A percentile compares a stretch with the other conserved stretches of the same genome.
Evolutionary conservation across 2,113 vertebrate genomes (phyloP).

Genomic region (Polypterus senegalus): DNA sequence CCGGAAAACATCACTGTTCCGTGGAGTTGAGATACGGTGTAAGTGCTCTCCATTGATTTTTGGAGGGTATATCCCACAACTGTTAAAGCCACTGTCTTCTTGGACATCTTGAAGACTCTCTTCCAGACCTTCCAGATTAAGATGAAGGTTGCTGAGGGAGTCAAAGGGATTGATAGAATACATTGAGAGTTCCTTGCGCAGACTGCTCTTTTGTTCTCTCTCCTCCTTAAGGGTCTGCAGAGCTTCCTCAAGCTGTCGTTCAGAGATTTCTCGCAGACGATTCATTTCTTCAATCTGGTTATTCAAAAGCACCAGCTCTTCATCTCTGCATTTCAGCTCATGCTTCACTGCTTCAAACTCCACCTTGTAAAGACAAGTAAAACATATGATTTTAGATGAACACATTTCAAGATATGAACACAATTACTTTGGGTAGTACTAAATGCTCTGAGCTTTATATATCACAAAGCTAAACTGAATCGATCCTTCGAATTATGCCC

Average conservation of each 20-base stretch:
- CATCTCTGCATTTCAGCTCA: slow-evolving; percentile 57
- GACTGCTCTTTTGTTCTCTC: slow-evolving; percentile 63
- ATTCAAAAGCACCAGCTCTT: slow-evolving; percentile 51
- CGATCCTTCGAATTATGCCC: too few species aligned
- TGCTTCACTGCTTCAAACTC: slow-evolving; percentile 66
- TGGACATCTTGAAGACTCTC: slow-evolving; percentile 36
- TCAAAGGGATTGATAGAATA: slow-evolving; percentile 49
- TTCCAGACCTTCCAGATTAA: slow-evolving; percentile 50
- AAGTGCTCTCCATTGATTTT: slow-evolving; percentile 41
- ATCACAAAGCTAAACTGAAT: too few species aligned
- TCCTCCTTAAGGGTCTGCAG: slow-evolving; percentile 64
- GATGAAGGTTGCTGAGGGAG: slow-evolving; percentile 47
- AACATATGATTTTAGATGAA: too few species aligned
- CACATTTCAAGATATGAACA: too few species aligned
- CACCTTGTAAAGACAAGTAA: slow-evolving; percentile 46
- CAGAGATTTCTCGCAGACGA: slow-evolving; percentile 50
- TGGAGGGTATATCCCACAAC: slow-evolving; percentile 30
- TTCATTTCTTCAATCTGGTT: slow-evolving; percentile 53
- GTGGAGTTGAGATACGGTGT: slow-evolving; percentile 46
- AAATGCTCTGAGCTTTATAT: too few species aligned
- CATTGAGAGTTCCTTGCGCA: slow-evolving; percentile 52
- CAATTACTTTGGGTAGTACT: too few species aligned
- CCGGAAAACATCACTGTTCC: slow-evolving; percentile 41
- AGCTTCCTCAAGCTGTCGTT: slow-evolving; percentile 63
- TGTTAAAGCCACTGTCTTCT: slow-evolving; percentile 51